Evolutionary conservation across 2,113 vertebrate species (phyloP).

Genomic region (Acanthisitta chloris): DNA sequence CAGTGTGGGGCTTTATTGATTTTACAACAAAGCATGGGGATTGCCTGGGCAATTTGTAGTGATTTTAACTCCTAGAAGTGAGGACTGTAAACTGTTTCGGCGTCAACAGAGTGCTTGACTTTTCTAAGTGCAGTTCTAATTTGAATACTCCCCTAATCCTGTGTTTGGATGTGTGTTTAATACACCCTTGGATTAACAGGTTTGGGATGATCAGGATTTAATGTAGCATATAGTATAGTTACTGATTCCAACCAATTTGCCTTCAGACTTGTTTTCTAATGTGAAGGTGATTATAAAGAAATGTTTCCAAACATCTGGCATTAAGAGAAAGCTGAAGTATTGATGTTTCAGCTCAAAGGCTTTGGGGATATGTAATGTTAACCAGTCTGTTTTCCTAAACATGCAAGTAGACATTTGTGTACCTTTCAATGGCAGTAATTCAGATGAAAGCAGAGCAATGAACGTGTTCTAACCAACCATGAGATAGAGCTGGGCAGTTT

Average conservation of each 20-base stretch:
- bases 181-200: neutral
- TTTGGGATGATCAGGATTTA: neutral
- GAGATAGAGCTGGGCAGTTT: neutral
- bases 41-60: neutral
- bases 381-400: neutral
- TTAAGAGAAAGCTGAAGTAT: neutral
- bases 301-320: neutral
- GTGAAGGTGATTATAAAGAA: neutral
- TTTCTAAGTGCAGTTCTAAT: neutral
- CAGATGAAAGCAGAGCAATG: neutral
- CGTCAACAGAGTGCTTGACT: neutral
- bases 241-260: neutral
- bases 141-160: neutral
- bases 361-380: neutral
- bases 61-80: neutral
- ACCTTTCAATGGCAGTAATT: neutral
- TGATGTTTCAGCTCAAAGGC: constrained; percentile 16
- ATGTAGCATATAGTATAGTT: rapidly evolving
- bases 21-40: neutral
- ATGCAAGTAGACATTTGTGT: neutral
- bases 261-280: neutral
- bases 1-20: neutral
- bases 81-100: neutral
- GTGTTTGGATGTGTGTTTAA: neutral
- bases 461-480: neutral